phyloP scores from a whole-genome alignment of 1,140 invertebrate genomes.

The Papilio aristodemus region DNA sequence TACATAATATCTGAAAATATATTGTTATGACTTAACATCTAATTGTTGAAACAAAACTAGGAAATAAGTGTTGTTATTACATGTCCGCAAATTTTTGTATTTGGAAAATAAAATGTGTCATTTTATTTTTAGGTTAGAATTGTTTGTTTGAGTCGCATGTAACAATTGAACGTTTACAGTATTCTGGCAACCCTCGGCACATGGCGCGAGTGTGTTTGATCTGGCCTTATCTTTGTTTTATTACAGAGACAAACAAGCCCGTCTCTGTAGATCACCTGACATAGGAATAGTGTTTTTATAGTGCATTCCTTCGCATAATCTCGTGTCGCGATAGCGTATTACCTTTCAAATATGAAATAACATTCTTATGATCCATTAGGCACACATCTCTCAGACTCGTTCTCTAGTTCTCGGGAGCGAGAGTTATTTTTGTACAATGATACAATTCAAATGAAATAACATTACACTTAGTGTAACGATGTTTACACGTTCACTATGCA shows the following conservation, averaged over 20 bases:
- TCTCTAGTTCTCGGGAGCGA: conserved; percentile 10
- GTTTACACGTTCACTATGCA: background rate
- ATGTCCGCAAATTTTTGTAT: too few species aligned
- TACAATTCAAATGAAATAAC: conserved; percentile 17
- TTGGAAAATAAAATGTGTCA: too few species aligned
- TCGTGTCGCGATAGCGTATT: conserved; percentile 63
- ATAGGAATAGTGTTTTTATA: conserved; percentile 74
- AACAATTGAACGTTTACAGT: background rate
- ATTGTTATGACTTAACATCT: too few species aligned
- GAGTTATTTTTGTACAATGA: conserved; percentile 24
- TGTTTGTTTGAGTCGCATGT: background rate
- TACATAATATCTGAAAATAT: too few species aligned
- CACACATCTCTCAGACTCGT: conserved; percentile 31
- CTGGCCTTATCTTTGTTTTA: conserved; percentile 54
- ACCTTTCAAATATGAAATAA: conserved; percentile 55
- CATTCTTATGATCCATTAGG: conserved; percentile 58
- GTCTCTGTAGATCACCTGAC: conserved; percentile 71
- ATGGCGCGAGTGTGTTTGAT: conserved; percentile 48
- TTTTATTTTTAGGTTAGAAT: too few species aligned
- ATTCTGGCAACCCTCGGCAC: conserved; percentile 36
- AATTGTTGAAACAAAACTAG: too few species aligned
- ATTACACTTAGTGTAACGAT: conserved; percentile 16
- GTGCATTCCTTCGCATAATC: conserved; percentile 69
- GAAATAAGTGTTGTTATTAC: too few species aligned
- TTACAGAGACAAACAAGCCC: conserved; percentile 54